Percentiles rank a stretch among this genome's conserved stretches.
Conservation (phyloP, 2,888 invertebrate genomes). For the Lasioglossum leucozonium region DNA sequence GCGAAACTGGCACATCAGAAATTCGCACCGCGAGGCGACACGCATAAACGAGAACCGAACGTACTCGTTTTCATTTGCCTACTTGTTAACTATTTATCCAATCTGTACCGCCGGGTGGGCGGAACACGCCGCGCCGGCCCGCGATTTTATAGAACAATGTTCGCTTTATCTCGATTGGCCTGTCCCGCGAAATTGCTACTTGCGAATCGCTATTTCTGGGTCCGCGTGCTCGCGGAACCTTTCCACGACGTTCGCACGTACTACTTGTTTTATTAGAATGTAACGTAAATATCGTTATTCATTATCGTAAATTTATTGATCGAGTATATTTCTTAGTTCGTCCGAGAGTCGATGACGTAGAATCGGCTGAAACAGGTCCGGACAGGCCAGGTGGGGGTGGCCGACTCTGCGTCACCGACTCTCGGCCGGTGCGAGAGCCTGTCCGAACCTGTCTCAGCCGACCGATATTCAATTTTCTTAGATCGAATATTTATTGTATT, state of each 20-base stretch:
- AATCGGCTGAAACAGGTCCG: too few relatives aligned
- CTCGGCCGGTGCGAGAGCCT: too few relatives aligned
- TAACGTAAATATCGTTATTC: background rate
- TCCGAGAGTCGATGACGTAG: too few relatives aligned
- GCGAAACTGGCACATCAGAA: background rate
- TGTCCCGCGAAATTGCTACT: background rate
- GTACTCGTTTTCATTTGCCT: background rate
- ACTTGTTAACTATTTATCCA: constrained; percentile 9
- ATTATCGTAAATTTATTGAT: background rate
- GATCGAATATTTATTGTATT: too few relatives aligned
- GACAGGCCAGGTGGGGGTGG: too few relatives aligned
- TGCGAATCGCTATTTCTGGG: background rate
- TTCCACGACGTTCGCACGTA: background rate
- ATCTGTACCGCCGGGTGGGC: background rate
- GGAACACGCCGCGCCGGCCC: background rate
- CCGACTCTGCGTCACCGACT: too few relatives aligned
- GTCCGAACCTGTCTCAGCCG: too few relatives aligned
- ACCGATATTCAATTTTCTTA: too few relatives aligned
- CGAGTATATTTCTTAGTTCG: background rate
- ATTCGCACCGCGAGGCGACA: background rate
- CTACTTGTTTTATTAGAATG: background rate
- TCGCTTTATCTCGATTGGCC: background rate
- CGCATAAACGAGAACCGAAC: background rate
- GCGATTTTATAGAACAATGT: constrained; percentile 2
- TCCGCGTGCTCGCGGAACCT: background rate